A percentile compares a stretch with the other conserved stretches of the same genome.
Conservation (phyloP, 2,113 vertebrate species). For the Pygathrix nemaeus region DNA sequence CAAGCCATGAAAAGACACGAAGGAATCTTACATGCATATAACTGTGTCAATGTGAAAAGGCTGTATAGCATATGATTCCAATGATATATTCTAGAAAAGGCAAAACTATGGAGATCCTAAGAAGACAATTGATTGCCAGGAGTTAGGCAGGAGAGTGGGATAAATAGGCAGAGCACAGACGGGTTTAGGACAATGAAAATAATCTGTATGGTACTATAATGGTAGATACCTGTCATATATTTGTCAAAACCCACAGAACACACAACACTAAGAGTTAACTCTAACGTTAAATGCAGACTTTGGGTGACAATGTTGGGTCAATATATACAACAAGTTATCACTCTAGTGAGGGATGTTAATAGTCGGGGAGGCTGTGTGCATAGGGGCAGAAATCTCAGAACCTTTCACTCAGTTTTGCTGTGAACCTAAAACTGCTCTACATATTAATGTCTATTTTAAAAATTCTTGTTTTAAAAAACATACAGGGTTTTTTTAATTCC, state of each 20-base stretch:
- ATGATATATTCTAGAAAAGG: neutral
- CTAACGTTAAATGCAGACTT: too few species aligned
- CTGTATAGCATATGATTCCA: neutral
- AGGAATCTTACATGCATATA: neutral
- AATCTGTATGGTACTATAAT: accelerated
- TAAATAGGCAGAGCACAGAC: neutral
- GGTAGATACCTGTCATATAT: too few species aligned
- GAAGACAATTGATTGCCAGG: neutral
- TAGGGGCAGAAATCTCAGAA: neutral
- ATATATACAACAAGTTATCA: neutral
- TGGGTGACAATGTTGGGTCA: neutral
- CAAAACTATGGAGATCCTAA: neutral
- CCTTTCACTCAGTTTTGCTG: neutral
- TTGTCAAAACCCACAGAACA: neutral
- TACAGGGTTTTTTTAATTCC: neutral
- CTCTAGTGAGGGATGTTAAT: too few species aligned
- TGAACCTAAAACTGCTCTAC: neutral
- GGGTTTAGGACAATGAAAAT: neutral
- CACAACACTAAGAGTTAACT: neutral
- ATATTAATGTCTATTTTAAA: neutral
- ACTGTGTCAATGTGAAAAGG: neutral
- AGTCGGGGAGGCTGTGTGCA: accelerated
- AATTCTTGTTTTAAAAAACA: neutral
- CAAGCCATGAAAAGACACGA: neutral
- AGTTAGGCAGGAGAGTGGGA: neutral